phyloP scores from a whole-genome alignment of 2,888 invertebrate species.

The Gymnoscelis rufifasciata region DNA sequence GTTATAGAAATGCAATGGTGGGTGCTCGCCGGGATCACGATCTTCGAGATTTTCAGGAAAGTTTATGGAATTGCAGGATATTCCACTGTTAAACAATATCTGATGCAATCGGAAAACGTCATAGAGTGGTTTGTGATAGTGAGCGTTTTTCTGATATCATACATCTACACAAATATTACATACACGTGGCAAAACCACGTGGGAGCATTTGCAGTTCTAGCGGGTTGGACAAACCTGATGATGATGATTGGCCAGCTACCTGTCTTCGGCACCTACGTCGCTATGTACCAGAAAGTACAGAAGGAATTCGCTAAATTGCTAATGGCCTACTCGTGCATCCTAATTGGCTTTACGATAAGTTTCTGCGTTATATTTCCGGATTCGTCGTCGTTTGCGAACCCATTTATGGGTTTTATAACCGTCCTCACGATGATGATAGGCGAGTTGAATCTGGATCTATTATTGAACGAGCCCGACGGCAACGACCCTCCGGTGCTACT shows the following conservation, averaged over 20 bases:
- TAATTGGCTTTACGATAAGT: conserved; percentile 92
- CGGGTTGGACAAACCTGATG: conserved; percentile 95
- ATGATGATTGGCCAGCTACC: conserved; percentile 93
- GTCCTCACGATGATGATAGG: conserved; percentile 95
- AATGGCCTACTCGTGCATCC: conserved; percentile 89
- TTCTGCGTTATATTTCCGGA: conserved; percentile 93
- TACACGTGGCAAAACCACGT: conserved; percentile 93
- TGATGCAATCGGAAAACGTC: conserved; percentile 90
- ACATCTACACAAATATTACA: conserved; percentile 85
- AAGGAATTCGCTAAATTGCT: conserved; percentile 92
- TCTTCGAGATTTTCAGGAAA: conserved; percentile 89
- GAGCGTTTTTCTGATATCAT: conserved; percentile 90
- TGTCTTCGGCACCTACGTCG: conserved; percentile 92
- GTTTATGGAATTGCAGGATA: conserved; percentile 90
- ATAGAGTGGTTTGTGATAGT: conserved; percentile 93
- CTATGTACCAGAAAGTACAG: conserved; percentile 93
- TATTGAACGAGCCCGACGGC: conserved; percentile 87
- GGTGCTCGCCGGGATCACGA: conserved; percentile 86
- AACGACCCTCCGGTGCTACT: conserved; percentile 86
- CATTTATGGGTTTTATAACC: conserved; percentile 90
- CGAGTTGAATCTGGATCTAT: conserved; percentile 86
- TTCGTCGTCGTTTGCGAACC: conserved; percentile 89
- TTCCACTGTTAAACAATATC: conserved; percentile 88
- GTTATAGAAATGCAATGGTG: conserved; percentile 92
- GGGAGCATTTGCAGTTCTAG: conserved; percentile 90